Percentiles rank a stretch among this genome's conserved stretches.
Evolutionary conservation across 2,888 invertebrate genomes (phyloP).

Genomic region (Rotaria socialis): DNA sequence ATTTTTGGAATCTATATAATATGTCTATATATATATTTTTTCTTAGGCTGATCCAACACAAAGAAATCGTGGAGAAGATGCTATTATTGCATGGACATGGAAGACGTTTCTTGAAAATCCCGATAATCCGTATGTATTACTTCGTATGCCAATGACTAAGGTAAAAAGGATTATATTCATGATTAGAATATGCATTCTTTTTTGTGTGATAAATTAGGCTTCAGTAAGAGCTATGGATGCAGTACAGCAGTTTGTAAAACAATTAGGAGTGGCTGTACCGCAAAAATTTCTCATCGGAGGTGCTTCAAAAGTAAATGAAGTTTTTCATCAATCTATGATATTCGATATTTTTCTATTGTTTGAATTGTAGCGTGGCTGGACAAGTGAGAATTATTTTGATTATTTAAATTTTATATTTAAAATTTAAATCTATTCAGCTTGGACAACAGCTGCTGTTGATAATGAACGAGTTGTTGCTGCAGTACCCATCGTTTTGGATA

Average conservation of each 20-base stretch:
- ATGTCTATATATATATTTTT: no score
- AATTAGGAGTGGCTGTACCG: slow-evolving; percentile 45
- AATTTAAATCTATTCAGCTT: slow-evolving; percentile 47
- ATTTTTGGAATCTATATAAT: neutral
- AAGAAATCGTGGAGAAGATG: slow-evolving; percentile 20
- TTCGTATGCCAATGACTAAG: slow-evolving; percentile 54
- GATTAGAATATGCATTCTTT: neutral
- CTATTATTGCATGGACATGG: slow-evolving; percentile 40
- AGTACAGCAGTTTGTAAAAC: slow-evolving; percentile 48
- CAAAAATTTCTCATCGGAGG: slow-evolving; percentile 51
- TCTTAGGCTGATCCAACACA: slow-evolving; percentile 30
- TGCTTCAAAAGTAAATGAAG: slow-evolving; percentile 51
- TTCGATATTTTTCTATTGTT: neutral
- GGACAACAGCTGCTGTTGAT: slow-evolving; percentile 54
- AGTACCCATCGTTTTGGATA: slow-evolving; percentile 54
- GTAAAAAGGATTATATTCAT: slow-evolving; percentile 47
- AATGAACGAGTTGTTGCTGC: slow-evolving; percentile 51
- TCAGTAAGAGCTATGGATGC: slow-evolving; percentile 51
- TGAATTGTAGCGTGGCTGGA: slow-evolving; percentile 42
- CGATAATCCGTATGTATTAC: slow-evolving; percentile 51
- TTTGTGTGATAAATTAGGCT: slow-evolving; percentile 48
- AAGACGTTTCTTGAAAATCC: slow-evolving; percentile 47
- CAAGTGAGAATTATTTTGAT: neutral
- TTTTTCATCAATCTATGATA: neutral
- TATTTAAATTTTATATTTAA: neutral